Conservation (phyloP, 2,797 vertebrate genomes). For the Sebastes baramenuke region DNA sequence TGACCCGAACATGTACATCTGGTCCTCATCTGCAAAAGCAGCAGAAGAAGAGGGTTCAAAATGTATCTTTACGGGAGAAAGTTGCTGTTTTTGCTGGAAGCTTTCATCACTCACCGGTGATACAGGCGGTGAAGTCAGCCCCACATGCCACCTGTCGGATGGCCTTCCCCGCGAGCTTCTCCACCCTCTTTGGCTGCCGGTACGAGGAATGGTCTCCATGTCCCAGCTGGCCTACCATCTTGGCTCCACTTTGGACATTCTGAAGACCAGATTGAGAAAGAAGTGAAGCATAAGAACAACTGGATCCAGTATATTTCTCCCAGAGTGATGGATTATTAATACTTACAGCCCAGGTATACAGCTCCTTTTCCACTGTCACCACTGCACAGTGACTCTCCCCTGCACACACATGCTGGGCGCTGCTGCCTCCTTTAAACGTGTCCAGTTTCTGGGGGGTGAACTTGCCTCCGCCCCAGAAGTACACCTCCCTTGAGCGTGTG, state of each 20-base stretch:
- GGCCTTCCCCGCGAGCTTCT: conserved; percentile 94
- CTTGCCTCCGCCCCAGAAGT: conserved; percentile 99
- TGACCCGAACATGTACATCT: conserved; percentile 97
- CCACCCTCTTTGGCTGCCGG: conserved; percentile 94
- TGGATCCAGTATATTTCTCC: neutral
- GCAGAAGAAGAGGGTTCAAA: neutral
- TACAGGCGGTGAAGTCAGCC: conserved; percentile 94
- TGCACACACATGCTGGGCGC: conserved; percentile 95
- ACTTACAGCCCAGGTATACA: conserved; percentile 99
- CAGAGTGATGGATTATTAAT: conserved; percentile 34
- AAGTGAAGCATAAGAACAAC: neutral
- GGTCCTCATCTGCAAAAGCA: conserved; percentile 90
- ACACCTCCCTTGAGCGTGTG: conserved; percentile 94
- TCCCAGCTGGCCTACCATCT: conserved; percentile 96
- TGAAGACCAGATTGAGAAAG: conserved; percentile 57
- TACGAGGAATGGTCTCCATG: conserved; percentile 98
- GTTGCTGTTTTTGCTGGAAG: neutral
- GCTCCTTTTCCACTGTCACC: conserved; percentile 98
- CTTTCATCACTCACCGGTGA: conserved; percentile 87
- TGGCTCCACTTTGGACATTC: conserved; percentile 96
- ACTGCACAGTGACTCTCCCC: conserved; percentile 99
- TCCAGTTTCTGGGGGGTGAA: conserved; percentile 97
- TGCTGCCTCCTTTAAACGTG: conserved; percentile 96
- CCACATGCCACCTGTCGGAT: conserved; percentile 95
- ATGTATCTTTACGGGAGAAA: neutral